A percentile compares a stretch with the other conserved stretches of the same genome.
Evolutionary conservation across 2,113 vertebrate species (phyloP).

Genomic region (Coregonus clupeaformis): DNA sequence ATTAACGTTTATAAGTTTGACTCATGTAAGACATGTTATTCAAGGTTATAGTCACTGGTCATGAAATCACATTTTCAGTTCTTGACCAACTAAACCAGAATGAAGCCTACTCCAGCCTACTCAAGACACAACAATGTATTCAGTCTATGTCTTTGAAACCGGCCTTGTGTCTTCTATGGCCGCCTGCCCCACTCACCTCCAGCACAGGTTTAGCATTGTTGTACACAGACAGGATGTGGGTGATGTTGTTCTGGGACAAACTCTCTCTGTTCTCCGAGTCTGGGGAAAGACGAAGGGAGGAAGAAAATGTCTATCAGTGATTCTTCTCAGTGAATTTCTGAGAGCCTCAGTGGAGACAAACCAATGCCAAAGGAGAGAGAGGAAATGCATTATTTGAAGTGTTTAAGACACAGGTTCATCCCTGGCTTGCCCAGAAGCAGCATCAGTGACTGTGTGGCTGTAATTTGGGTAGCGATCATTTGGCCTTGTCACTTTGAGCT

Average conservation of each 20-base stretch:
- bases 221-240: constrained; percentile 85
- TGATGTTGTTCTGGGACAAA: constrained; percentile 78
- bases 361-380: too few relatives aligned
- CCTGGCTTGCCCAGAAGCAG: too few relatives aligned
- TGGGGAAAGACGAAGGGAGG: constrained; percentile 41
- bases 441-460: too few relatives aligned
- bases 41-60: too few relatives aligned
- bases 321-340: background rate
- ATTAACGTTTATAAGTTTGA: too few relatives aligned
- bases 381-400: too few relatives aligned
- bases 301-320: background rate
- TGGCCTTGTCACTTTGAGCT: constrained; percentile 39
- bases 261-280: constrained; percentile 83
- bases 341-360: background rate
- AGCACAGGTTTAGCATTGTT: constrained; percentile 79
- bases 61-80: too few relatives aligned
- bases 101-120: too few relatives aligned
- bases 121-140: background rate
- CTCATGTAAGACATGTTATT: too few relatives aligned
- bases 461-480: constrained; percentile 13
- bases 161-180: background rate
- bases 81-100: too few relatives aligned
- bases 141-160: background rate
- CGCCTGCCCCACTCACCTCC: constrained; percentile 67
- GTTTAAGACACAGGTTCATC: too few relatives aligned